Percentiles rank a stretch among this genome's conserved stretches.
phyloP scores from a whole-genome alignment of 1,140 invertebrate genomes.

The Armadillidium nasatum region DNA sequence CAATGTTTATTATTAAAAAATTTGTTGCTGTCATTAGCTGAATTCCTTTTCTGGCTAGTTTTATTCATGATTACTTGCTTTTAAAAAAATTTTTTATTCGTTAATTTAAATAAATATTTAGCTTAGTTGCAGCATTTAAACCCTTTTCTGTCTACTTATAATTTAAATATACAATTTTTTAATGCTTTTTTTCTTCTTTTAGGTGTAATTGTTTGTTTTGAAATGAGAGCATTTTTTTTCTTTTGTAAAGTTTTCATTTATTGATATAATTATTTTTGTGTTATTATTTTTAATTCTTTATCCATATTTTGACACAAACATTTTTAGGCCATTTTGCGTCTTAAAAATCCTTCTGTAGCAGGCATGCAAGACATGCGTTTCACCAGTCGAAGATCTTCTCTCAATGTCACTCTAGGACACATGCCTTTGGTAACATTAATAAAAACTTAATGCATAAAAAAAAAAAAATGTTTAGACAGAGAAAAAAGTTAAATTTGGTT shows the following conservation, averaged over 20 bases:
- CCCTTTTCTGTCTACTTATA: too few species aligned
- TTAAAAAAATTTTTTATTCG: too few species aligned
- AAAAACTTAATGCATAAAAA: not conserved
- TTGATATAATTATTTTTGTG: not conserved
- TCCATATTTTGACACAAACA: not conserved
- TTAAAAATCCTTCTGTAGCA: slow-evolving; percentile 3
- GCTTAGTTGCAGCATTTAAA: too few species aligned
- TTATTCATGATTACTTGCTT: too few species aligned
- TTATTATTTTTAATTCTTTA: not conserved
- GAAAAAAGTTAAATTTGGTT: not conserved
- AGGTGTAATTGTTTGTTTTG: too few species aligned
- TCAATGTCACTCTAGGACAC: not conserved
- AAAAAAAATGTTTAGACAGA: not conserved
- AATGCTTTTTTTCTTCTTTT: too few species aligned
- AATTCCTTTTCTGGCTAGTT: too few species aligned
- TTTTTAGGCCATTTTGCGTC: slow-evolving; percentile 3
- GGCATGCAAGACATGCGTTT: not conserved
- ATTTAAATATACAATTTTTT: too few species aligned
- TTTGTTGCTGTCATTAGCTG: too few species aligned
- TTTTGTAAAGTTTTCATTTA: not conserved
- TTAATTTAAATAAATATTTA: too few species aligned
- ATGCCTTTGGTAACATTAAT: not conserved
- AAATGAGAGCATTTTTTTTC: not conserved
- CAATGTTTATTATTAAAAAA: too few species aligned
- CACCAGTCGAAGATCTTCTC: not conserved